Percentiles rank a stretch among this genome's conserved stretches.
phyloP scores from a whole-genome alignment of 2,113 vertebrate genomes.

The Barnardius zonarius region DNA sequence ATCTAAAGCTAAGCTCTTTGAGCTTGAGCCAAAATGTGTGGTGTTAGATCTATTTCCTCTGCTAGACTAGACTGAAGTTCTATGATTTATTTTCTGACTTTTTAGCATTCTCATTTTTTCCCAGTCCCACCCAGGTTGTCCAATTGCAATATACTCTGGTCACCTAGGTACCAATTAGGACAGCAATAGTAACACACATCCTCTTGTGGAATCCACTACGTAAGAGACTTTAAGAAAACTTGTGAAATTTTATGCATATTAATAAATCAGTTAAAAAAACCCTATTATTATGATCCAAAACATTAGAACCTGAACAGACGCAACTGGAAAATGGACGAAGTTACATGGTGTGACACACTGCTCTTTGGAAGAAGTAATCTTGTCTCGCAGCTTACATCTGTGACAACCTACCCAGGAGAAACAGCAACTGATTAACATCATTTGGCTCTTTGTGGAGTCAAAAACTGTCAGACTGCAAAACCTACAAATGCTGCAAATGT shows the following conservation, averaged over 20 bases:
- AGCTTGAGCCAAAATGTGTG: not conserved
- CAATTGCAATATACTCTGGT: not conserved
- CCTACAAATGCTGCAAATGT: not conserved
- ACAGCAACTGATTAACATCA: not conserved
- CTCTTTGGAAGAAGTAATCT: not conserved
- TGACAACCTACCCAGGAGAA: not conserved
- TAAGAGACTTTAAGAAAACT: not conserved
- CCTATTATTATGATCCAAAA: not conserved
- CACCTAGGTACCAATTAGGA: not conserved
- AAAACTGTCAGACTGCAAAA: not conserved
- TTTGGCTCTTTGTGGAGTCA: not conserved
- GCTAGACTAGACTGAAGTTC: not conserved
- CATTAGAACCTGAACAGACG: not conserved
- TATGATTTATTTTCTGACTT: not conserved
- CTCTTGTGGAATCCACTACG: not conserved
- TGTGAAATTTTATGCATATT: not conserved
- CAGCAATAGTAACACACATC: not conserved
- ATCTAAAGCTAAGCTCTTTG: not conserved
- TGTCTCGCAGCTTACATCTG: not conserved
- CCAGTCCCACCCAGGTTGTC: not conserved
- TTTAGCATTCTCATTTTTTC: not conserved
- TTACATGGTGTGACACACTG: not conserved
- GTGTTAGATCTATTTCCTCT: not conserved
- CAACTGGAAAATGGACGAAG: not conserved
- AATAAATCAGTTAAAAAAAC: not conserved